Base-by-base conservation (phyloP, 2,113 vertebrate species). In the Glaucomys volans region DNA sequence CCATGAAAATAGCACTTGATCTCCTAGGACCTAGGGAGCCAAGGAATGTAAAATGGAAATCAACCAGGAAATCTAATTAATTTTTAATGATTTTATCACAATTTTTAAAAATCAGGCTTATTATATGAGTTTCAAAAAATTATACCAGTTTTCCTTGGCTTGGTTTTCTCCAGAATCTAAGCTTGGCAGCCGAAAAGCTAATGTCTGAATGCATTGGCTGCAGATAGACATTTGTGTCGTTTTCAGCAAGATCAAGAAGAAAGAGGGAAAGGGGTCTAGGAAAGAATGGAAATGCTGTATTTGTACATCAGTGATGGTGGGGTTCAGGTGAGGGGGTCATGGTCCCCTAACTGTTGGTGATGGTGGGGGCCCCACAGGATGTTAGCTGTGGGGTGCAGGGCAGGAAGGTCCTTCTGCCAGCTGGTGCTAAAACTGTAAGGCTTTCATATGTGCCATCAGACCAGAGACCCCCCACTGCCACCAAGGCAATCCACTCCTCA, bases 41-140 rank as follows among this genome's bases (percentile, higher is more conserved):
- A 0, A 0, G 40, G 28, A 76, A 57, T 54, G 5, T 20, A 18
- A 24, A 57, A 52, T 57, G 35, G 50, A 82, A 87, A 66, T 50
- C 37, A 67, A 54, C 10, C 30, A 28, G 20, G 26, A 42, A 77
- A 32, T 1, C 11, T 5, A 54, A 67, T 83, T 47, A 81, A 74
- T 89, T 26, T 84, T 71, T 52, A 77, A 69, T 67, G 44, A 88
- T 67, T 95, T 42, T 66, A 37, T 40, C 62, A 72, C 14, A 30
- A 24, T 87, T 93, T 1, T n/a, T 77, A 82, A 62, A 94, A 94
- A 69, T 59, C 3, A 62, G 40, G 40, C 54, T 87, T 92, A 64
- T 62, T n/a, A 62, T 79, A 11, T 80, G n/a, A 90, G 24, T 17
- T 92, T 91, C 28, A 35, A 90, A 90, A 97, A 83, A 44, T 40